phyloP scores from a whole-genome alignment of 2,888 invertebrate genomes.

The Pterostichus madidus region DNA sequence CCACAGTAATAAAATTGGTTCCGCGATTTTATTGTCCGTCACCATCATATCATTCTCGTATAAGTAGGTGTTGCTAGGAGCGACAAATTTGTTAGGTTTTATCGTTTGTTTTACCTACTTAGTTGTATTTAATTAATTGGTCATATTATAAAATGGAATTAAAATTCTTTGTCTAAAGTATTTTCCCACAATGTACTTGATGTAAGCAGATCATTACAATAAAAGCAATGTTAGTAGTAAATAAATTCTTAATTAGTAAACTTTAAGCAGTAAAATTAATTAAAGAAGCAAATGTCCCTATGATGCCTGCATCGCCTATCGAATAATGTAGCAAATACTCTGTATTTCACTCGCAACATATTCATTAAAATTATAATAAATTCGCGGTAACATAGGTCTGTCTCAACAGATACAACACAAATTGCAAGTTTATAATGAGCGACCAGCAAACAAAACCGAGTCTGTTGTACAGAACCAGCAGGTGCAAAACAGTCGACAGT shows the following conservation, averaged over 20 bases:
- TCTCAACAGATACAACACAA: conserved; percentile 31
- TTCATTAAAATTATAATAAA: conserved; percentile 50
- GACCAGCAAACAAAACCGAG: conserved; percentile 13
- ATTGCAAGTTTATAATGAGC: conserved; percentile 12
- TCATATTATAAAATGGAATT: not conserved
- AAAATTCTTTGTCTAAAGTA: not conserved
- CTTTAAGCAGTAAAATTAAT: conserved; percentile 6
- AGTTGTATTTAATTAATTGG: not conserved
- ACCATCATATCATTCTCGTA: too few relatives aligned
- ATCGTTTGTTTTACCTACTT: not conserved
- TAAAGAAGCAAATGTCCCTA: conserved; percentile 13
- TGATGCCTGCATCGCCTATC: not conserved
- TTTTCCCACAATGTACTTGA: not conserved
- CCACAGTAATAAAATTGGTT: too few relatives aligned
- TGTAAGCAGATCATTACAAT: too few relatives aligned
- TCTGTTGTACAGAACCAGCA: conserved; percentile 22
- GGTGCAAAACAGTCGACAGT: conserved; percentile 48
- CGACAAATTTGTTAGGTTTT: too few relatives aligned
- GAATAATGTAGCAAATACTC: conserved; percentile 1
- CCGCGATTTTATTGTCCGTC: too few relatives aligned
- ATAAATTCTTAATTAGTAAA: not conserved
- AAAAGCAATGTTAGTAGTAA: too few relatives aligned
- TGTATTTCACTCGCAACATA: conserved; percentile 1
- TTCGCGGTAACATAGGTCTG: not conserved
- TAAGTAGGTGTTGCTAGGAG: too few relatives aligned